These are phyloP conservation scores for Rhabdornis inornatus DNA, from an alignment of 2,113 vertebrate genomes.

Conservation along the genomic window DNA sequence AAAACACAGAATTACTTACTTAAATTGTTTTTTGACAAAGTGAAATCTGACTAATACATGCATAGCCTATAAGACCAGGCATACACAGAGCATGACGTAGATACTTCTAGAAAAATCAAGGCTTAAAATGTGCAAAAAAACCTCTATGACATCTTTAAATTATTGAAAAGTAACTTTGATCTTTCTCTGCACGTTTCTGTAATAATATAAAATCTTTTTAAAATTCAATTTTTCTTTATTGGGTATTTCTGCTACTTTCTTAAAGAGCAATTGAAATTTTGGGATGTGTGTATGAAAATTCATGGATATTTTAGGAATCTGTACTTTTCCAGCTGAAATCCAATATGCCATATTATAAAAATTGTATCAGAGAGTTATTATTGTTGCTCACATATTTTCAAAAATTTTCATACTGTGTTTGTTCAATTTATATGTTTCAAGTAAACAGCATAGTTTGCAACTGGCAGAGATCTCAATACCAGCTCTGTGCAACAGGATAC, in stretches of 20 bases:
- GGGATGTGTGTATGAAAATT: not conserved
- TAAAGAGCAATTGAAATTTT: not conserved
- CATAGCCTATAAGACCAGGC: not conserved
- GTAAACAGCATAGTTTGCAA: not conserved
- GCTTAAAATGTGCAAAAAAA: not conserved
- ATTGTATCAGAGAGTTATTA: not conserved
- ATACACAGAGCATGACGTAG: not conserved
- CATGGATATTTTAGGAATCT: not conserved
- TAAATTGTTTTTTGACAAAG: not conserved
- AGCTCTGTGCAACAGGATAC: not conserved
- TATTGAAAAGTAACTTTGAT: not conserved
- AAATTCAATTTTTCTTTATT: not conserved
- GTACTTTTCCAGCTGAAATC: not conserved
- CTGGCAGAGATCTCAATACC: not conserved
- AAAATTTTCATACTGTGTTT: not conserved
- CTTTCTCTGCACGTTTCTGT: not conserved
- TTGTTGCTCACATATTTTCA: not conserved
- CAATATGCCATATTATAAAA: not conserved
- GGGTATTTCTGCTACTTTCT: not conserved
- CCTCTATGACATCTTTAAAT: not conserved
- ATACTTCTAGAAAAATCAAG: not conserved
- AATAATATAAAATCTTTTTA: not conserved
- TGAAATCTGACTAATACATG: not conserved
- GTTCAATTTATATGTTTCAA: not conserved
- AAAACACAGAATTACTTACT: not conserved